Percentiles rank a stretch among this genome's conserved stretches.
Conservation (phyloP, 1,140 invertebrate species). For the Copidosoma floridanum region DNA sequence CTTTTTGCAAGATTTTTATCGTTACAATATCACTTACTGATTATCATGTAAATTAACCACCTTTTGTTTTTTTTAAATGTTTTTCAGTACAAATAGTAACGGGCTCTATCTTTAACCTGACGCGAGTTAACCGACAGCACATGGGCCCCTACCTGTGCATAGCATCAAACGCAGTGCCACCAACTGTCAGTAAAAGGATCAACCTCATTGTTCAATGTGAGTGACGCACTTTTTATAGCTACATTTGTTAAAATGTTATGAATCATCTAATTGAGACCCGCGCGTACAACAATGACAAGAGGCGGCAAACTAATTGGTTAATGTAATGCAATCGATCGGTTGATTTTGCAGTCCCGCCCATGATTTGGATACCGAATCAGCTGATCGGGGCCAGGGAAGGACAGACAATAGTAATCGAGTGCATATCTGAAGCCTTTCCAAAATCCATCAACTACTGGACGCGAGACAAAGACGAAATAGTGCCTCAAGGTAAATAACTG, state of each 20-base stretch:
- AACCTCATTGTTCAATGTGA: conserved; percentile 86
- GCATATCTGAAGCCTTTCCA: conserved; percentile 83
- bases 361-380: conserved; percentile 84
- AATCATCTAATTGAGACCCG: conserved; percentile 1
- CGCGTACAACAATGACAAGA: background rate
- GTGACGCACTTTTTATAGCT: conserved; percentile 43
- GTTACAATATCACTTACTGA: too few relatives aligned
- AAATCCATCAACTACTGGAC: conserved; percentile 88
- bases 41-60: too few relatives aligned
- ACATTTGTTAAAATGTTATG: background rate
- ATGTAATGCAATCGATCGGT: conserved; percentile 15
- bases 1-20: too few relatives aligned
- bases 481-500: conserved; percentile 76
- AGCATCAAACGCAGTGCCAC: conserved; percentile 80
- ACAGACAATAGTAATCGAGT: conserved; percentile 75
- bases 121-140: conserved; percentile 80
- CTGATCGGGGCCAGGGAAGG: conserved; percentile 74
- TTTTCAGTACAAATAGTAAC: conserved; percentile 62
- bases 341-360: conserved; percentile 68
- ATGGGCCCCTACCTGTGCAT: conserved; percentile 92
- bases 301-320: background rate
- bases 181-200: conserved; percentile 83
- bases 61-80: background rate
- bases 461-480: conserved; percentile 73
- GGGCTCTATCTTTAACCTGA: conserved; percentile 73